A percentile compares a stretch with the other conserved stretches of the same genome.
phyloP scores from a whole-genome alignment of 2,797 vertebrate species.

The Cossypha dichroa region DNA sequence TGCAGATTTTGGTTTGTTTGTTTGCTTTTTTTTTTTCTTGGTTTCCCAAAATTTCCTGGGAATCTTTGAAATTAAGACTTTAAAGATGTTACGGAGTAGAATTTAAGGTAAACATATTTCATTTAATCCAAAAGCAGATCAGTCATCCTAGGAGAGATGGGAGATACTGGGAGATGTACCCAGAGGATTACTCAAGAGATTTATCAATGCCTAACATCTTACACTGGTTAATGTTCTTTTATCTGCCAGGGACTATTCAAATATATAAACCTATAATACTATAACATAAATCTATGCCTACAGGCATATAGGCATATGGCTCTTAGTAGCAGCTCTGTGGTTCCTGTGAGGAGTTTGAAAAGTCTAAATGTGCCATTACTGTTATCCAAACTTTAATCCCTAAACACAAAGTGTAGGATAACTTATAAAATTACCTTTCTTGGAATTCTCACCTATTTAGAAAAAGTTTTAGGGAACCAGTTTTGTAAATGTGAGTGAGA shows the following conservation, averaged over 20 bases:
- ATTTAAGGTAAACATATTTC: background rate
- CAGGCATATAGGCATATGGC: background rate
- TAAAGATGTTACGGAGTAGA: background rate
- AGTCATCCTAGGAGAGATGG: background rate
- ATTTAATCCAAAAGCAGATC: background rate
- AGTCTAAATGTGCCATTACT: background rate
- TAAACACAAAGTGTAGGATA: background rate
- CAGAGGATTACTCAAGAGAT: background rate
- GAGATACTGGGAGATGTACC: background rate
- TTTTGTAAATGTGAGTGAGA: background rate
- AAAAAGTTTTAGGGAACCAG: background rate
- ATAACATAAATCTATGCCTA: background rate
- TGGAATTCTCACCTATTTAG: background rate
- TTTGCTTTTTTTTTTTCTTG: fast-evolving
- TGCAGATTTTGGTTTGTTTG: background rate
- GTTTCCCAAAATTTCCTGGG: background rate
- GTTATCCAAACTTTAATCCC: background rate
- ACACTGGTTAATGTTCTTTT: background rate
- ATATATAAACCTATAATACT: background rate
- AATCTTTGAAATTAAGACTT: background rate
- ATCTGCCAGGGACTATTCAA: background rate
- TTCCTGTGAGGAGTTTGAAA: background rate
- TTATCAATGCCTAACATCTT: background rate
- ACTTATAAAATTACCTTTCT: background rate
- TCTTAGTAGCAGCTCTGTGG: background rate